Conservation (phyloP, 2,797 vertebrate species). For the Crossoptilon crossoptilon region DNA sequence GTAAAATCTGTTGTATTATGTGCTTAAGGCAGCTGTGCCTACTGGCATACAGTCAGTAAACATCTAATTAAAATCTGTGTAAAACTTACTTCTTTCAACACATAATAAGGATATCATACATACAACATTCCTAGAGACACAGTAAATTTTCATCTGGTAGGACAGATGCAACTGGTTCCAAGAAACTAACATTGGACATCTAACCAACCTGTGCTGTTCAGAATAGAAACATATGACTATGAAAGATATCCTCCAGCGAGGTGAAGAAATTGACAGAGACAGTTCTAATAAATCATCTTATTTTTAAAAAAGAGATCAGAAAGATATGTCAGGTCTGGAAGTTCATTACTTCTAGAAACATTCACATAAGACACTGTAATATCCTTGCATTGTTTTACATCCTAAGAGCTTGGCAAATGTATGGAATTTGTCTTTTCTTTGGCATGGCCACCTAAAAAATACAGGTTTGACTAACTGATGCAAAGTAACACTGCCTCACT, state of each 20-base stretch:
- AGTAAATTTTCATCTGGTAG: background rate
- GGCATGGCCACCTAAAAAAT: background rate
- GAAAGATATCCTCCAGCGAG: background rate
- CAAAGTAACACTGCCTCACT: background rate
- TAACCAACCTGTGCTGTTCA: too few relatives aligned
- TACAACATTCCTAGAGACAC: background rate
- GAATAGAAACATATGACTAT: background rate
- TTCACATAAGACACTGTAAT: background rate
- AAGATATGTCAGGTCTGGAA: background rate
- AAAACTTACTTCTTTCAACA: background rate
- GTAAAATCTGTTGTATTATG: background rate
- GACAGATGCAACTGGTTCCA: background rate
- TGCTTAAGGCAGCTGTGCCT: background rate
- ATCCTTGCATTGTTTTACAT: background rate
- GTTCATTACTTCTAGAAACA: background rate
- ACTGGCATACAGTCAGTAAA: background rate
- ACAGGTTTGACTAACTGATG: background rate
- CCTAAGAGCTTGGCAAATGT: fast-evolving
- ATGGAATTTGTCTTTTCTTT: background rate
- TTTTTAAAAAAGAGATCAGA: background rate
- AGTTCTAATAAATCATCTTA: background rate
- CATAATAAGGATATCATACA: background rate
- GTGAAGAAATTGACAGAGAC: background rate
- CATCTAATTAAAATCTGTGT: background rate
- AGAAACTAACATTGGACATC: background rate